Percentiles rank a stretch among this genome's conserved stretches.
Evolutionary conservation across 1,140 invertebrate species (phyloP).

Genomic region (Dinoponera quadriceps): DNA sequence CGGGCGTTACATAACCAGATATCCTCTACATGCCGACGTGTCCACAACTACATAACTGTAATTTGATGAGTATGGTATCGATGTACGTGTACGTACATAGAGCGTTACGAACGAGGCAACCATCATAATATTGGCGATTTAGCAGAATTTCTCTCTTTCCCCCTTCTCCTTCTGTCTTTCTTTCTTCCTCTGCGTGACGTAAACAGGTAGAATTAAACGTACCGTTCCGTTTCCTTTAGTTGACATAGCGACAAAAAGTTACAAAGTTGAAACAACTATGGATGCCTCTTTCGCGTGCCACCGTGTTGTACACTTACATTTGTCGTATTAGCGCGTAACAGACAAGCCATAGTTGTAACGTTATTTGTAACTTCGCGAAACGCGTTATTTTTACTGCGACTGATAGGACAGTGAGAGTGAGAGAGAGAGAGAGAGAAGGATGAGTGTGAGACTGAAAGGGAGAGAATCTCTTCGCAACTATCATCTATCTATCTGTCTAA

Average conservation of each 20-base stretch:
- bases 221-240: no score
- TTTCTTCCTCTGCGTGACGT: no score
- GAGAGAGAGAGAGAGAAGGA: conserved; percentile 59
- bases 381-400: conserved; percentile 71
- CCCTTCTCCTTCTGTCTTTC: background rate
- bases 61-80: conserved; percentile 67
- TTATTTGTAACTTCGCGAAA: conserved; percentile 73
- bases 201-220: no score
- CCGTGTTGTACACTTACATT: conserved; percentile 62
- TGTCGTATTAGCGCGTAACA: conserved; percentile 71
- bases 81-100: conserved; percentile 49
- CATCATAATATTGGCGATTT: no score
- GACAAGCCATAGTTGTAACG: conserved; percentile 70
- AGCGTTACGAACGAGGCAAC: background rate
- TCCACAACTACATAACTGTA: conserved; percentile 66
- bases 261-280: background rate
- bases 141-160: background rate
- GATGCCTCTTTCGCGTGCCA: conserved; percentile 13
- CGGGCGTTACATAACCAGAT: conserved; percentile 63
- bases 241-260: no score
- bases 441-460: background rate
- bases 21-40: conserved; percentile 44
- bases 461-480: conserved; percentile 67
- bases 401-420: conserved; percentile 60
- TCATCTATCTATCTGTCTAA: conserved; percentile 71